Evolutionary conservation across 2,888 invertebrate genomes (phyloP).

Genomic region (Apamea epomidion): DNA sequence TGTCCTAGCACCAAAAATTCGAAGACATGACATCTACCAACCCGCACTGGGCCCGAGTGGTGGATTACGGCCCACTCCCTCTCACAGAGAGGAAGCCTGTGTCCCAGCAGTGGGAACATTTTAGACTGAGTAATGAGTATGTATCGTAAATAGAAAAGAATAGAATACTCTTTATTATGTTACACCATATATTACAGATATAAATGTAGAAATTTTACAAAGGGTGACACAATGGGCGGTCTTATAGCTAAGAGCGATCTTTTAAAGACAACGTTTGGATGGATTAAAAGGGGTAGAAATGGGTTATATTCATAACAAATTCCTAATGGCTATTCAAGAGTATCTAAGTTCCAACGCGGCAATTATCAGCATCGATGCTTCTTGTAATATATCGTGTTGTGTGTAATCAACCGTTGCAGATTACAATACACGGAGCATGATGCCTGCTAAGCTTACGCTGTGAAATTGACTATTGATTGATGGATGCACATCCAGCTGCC

Average conservation of each 20-base stretch:
- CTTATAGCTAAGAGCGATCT: neutral
- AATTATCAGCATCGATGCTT: constrained; percentile 4
- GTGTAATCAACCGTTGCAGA: constrained; percentile 36
- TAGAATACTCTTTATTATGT: no score
- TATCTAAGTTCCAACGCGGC: neutral
- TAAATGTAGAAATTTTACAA: neutral
- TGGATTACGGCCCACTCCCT: no score
- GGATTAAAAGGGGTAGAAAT: neutral
- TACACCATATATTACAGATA: no score
- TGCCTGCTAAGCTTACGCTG: constrained; percentile 24
- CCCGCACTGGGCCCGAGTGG: no score
- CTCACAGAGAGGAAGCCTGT: no score
- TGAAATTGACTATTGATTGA: constrained; percentile 57
- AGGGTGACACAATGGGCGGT: neutral
- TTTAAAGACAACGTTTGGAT: neutral
- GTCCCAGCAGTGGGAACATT: no score
- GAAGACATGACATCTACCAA: no score
- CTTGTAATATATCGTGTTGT: neutral
- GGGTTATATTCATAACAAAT: neutral
- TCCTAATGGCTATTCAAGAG: neutral
- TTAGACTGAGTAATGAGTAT: no score
- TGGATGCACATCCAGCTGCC: constrained; percentile 27
- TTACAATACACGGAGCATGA: constrained; percentile 41
- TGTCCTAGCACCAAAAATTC: no score
- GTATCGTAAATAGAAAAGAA: neutral